Percentiles rank a stretch among this genome's conserved stretches.
These are phyloP conservation scores for Drosophila aldrichi DNA, from an alignment of 2,888 invertebrate species.

Conservation along the genomic window DNA sequence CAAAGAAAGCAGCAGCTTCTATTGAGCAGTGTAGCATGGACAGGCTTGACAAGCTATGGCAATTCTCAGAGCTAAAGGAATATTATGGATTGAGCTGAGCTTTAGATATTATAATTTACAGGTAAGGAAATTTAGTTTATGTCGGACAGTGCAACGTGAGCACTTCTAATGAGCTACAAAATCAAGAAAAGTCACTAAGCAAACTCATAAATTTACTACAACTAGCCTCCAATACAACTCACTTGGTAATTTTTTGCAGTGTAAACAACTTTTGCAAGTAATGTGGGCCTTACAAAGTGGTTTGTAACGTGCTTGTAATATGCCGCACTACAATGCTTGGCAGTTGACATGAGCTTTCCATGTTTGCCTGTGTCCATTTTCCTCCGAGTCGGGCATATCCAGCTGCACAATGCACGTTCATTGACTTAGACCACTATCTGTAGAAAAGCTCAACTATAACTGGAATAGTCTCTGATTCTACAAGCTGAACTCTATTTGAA, in stretches of 20 bases:
- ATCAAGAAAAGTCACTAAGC: too few species aligned
- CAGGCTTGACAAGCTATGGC: not conserved
- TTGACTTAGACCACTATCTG: not conserved
- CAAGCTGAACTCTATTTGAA: too few species aligned
- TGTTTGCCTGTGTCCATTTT: not conserved
- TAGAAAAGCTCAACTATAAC: not conserved
- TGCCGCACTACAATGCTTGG: not conserved
- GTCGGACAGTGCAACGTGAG: not conserved
- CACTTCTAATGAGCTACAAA: not conserved
- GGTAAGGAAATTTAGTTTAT: too few species aligned
- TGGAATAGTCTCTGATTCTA: not conserved
- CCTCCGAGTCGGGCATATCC: not conserved
- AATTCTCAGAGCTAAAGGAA: too few species aligned
- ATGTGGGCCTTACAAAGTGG: conserved; percentile 1
- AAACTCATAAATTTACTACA: too few species aligned
- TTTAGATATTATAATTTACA: not conserved
- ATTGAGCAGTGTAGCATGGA: not conserved
- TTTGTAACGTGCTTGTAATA: conserved; percentile 9
- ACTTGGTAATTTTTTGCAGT: not conserved
- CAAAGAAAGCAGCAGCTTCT: not conserved
- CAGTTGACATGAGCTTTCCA: not conserved
- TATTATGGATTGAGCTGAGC: too few species aligned
- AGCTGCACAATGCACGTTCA: not conserved
- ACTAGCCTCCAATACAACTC: not conserved
- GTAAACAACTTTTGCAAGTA: not conserved